phyloP scores from a whole-genome alignment of 2,888 invertebrate genomes.

The Osmoderma eremita region DNA sequence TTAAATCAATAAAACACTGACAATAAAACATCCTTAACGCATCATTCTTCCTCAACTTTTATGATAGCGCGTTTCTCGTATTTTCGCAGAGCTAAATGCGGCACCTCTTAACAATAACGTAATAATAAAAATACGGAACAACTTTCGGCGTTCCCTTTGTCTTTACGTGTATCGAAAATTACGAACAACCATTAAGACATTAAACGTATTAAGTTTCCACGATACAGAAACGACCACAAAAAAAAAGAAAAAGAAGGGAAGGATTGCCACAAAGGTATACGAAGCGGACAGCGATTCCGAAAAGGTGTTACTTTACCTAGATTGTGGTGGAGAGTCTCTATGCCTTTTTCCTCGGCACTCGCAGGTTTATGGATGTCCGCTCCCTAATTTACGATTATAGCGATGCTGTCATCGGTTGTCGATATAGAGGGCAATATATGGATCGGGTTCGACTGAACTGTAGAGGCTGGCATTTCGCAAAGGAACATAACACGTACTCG shows the following conservation, averaged over 20 bases:
- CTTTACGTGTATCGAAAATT: slow-evolving; percentile 30
- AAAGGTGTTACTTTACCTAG: slow-evolving; percentile 39
- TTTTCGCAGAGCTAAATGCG: too few species aligned
- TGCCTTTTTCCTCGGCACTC: slow-evolving; percentile 25
- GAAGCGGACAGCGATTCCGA: slow-evolving; percentile 32
- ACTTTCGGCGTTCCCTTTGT: slow-evolving; percentile 27
- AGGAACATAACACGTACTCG: slow-evolving; percentile 42
- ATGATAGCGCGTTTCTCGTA: too few species aligned
- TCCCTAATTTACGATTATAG: slow-evolving; percentile 52
- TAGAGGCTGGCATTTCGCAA: slow-evolving; percentile 49
- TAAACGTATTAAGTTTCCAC: slow-evolving; percentile 32
- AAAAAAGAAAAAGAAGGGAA: slow-evolving; percentile 24
- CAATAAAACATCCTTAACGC: too few species aligned
- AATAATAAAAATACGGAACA: slow-evolving; percentile 11
- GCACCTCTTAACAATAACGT: neutral
- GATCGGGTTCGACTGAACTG: slow-evolving; percentile 47
- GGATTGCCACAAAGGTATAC: slow-evolving; percentile 30
- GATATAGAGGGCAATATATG: slow-evolving; percentile 53
- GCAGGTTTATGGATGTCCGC: slow-evolving; percentile 47
- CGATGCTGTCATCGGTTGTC: slow-evolving; percentile 52
- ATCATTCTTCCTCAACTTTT: too few species aligned
- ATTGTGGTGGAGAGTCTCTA: slow-evolving; percentile 20
- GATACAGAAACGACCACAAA: slow-evolving; percentile 10
- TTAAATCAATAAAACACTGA: too few species aligned
- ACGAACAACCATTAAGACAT: slow-evolving; percentile 35